Percentiles rank a stretch among this genome's conserved stretches.
Conservation (phyloP, 2,113 vertebrate genomes). For the Campylomormyrus numenius region DNA sequence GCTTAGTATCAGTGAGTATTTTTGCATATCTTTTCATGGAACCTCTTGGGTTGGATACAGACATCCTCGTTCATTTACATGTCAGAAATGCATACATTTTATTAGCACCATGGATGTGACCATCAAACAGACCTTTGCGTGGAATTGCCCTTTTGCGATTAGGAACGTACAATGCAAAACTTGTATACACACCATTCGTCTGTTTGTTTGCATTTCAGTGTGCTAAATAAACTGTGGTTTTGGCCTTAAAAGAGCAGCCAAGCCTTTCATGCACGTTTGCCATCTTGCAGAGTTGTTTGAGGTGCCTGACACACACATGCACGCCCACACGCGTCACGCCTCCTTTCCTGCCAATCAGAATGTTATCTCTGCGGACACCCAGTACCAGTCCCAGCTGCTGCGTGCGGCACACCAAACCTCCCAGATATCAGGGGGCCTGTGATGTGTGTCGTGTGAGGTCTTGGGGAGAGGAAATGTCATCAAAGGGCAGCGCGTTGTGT, state of each 20-base stretch:
- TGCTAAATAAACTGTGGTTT: neutral
- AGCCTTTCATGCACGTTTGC: neutral
- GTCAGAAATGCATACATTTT: neutral
- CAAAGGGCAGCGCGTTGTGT: neutral
- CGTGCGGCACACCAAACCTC: neutral
- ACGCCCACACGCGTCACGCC: neutral
- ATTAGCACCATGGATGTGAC: neutral
- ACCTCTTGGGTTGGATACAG: neutral
- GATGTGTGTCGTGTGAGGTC: neutral
- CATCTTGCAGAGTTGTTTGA: neutral
- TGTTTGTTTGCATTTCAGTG: neutral
- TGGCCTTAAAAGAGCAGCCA: neutral
- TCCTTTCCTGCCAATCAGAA: neutral
- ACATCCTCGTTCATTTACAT: neutral
- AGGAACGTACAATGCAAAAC: neutral
- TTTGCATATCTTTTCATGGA: neutral
- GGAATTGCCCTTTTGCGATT: neutral
- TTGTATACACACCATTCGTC: neutral
- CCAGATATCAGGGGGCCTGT: neutral
- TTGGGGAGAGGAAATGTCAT: neutral
- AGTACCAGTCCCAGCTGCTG: neutral
- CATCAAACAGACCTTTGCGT: neutral
- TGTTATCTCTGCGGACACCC: slow-evolving; percentile 20
- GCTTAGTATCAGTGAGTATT: neutral
- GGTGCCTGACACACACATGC: neutral